These are phyloP conservation scores for Psettodes erumei DNA, from an alignment of 2,113 vertebrate genomes.

Conservation along the genomic window DNA sequence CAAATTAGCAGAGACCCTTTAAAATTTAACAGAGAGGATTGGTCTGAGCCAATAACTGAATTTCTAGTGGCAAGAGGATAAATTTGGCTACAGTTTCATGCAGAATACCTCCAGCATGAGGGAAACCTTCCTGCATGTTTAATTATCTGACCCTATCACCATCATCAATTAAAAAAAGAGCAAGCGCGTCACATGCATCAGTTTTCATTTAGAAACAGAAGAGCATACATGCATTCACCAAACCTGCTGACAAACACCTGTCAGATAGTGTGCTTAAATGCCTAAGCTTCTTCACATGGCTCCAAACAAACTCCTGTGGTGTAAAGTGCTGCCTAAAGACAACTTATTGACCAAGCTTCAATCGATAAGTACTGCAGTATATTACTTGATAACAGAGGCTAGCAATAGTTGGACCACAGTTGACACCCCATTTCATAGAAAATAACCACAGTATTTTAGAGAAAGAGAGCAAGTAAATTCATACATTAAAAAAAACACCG, in stretches of 20 bases:
- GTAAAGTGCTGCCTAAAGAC: constrained; percentile 15
- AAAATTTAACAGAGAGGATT: constrained; percentile 21
- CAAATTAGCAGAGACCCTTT: constrained; percentile 61
- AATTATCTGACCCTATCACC: background rate
- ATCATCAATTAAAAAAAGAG: background rate
- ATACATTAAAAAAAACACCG: constrained; percentile 68
- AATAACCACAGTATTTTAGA: constrained; percentile 38
- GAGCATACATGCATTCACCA: constrained; percentile 14
- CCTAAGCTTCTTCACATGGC: background rate
- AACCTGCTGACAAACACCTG: constrained; percentile 8
- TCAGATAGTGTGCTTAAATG: background rate
- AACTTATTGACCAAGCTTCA: background rate
- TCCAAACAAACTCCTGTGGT: constrained; percentile 5
- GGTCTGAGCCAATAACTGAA: constrained; percentile 18
- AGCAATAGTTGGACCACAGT: constrained; percentile 43
- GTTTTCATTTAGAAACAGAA: constrained; percentile 35
- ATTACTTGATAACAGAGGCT: constrained; percentile 31
- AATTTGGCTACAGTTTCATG: background rate
- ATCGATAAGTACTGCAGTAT: constrained; percentile 2
- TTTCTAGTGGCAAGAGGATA: background rate
- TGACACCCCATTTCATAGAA: constrained; percentile 33
- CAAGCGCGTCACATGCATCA: constrained; percentile 16
- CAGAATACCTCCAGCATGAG: constrained; percentile 4
- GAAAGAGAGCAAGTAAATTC: constrained; percentile 46
- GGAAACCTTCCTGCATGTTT: background rate